A percentile compares a stretch with the other conserved stretches of the same genome.
Evolutionary conservation across 2,113 vertebrate genomes (phyloP).

Genomic region (Myotis lucifugus): DNA sequence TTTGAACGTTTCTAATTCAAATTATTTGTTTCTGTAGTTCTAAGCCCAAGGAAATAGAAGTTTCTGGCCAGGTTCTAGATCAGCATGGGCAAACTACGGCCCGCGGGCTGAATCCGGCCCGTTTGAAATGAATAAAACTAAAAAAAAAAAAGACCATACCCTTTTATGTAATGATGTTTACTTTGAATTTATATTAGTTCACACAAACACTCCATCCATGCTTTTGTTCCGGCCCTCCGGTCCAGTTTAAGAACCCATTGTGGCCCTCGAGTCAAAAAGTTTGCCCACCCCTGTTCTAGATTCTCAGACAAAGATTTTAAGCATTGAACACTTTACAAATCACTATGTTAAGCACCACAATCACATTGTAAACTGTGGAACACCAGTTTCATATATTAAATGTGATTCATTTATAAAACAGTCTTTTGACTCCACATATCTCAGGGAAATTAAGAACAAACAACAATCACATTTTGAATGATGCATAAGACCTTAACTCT

Average conservation of each 20-base stretch:
- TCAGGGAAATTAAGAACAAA: neutral
- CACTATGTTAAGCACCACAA: neutral
- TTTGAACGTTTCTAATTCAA: neutral
- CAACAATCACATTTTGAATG: neutral
- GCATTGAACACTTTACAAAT: neutral
- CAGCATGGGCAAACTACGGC: no score
- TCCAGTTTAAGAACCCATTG: no score
- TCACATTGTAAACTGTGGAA: neutral
- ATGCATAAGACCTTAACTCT: neutral
- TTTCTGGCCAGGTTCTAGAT: neutral
- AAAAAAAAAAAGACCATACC: no score
- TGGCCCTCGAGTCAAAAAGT: no score
- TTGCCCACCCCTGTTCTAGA: no score
- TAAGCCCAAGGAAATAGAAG: neutral
- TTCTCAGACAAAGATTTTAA: neutral
- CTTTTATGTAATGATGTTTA: no score
- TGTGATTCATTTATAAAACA: neutral
- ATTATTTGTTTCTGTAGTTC: neutral
- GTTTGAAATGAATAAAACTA: no score
- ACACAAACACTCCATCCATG: no score
- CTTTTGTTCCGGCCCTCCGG: no score
- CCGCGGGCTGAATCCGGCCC: no score
- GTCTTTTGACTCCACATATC: neutral
- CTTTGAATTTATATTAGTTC: no score
- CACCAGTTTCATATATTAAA: neutral